Base-by-base conservation (phyloP, 2,888 invertebrate genomes). In the Cephonodes hylas region DNA sequence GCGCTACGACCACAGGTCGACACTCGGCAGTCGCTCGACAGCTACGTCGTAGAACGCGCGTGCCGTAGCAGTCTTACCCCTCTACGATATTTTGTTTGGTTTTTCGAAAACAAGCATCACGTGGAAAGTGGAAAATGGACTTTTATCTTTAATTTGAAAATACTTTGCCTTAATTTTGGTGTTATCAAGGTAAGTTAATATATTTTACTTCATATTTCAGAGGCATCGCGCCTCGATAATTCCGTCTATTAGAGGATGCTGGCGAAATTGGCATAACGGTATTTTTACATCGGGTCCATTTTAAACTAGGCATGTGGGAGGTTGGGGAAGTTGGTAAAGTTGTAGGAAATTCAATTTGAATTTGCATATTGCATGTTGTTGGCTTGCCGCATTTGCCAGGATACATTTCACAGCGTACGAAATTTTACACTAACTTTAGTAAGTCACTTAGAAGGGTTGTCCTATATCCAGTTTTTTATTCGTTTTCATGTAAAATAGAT, bases 21-120 rank as follows among this genome's bases (percentile, higher is more conserved):
- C 82, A 86, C 85, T 86, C 72, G 58, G 68, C 73, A 86, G 86
- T 86, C 73, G 58, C 68, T 72, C 79, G 69, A 75, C 70, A 67
- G 76, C 85, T 84, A 82, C 85, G 83, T 67, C 81, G 86, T 83
- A 83, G 83, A 66, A 57, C 73, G 67, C 72, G 68, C 82, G 83
- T 74, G 66, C 68, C 72, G 71, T 67, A 69, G 66, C 61, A 38
- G n/a, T 22, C 45, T 38, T 53, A 44, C 61, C 48, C 60, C 42
- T 18, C 68, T 73, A 64, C 60, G 60, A 44, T 42, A 66, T 63
- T 62, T 56, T 59, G 23, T 53, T 61, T 60, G 59, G 27, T 61
- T 65, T 61, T 58, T 56, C 45, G 53, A 27, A 23, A 22, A 46
- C 18, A 10, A 38, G 13, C 23, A 44, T 13, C n/a, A 18, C 15